Base-by-base conservation (phyloP, 2,113 vertebrate genomes). In the Engraulis encrasicolus region DNA sequence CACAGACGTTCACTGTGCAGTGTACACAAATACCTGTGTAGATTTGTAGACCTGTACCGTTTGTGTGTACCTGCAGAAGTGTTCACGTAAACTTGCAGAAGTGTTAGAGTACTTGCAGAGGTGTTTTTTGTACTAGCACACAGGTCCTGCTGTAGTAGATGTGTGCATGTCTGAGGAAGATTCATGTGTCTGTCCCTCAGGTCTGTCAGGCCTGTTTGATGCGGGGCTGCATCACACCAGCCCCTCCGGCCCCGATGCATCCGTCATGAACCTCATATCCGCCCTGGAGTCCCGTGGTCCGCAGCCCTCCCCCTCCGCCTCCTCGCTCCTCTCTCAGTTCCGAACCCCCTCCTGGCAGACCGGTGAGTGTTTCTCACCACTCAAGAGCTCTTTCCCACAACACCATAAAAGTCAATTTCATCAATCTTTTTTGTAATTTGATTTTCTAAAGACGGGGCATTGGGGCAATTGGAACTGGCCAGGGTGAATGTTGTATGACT, bases 261-360 rank as follows among this genome's bases (percentile, higher is more conserved):
- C 97, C 1, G 97, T 97, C 92, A 97, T 97, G 96, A 97, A 98
- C 90, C 95, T 98, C 88, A 98, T 98, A 88, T 97, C 97, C 0
- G 97, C 97, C 78, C 95, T 98, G 88, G 97, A 98, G 91, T 97
- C 97, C 4, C 93, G 96, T 85, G 96, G 94, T 50, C 96, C 96
- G 11, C 97, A 97, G 89, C 95, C 96, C 1, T 93, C 96, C 27
- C 96, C 96, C 78, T 97, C 97, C 0, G 96, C 97, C 31, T 98
- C 97, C 48, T 97, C 97, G 79, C 95, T 97, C 37, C 96, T 98
- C 48, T 97, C 97, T 82, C 97, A 97, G 92, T 98, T 98, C 90
- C 95, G 95, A 20, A 95, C 96, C 36, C 96, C 97, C n/a, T 96
- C 96, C 84, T 98, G 97, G 97, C 97, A 98, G 87, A 95, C 96